These are phyloP conservation scores for Arnoldichthys spilopterus DNA, from an alignment of 2,797 vertebrate genomes.

Conservation along the genomic window DNA sequence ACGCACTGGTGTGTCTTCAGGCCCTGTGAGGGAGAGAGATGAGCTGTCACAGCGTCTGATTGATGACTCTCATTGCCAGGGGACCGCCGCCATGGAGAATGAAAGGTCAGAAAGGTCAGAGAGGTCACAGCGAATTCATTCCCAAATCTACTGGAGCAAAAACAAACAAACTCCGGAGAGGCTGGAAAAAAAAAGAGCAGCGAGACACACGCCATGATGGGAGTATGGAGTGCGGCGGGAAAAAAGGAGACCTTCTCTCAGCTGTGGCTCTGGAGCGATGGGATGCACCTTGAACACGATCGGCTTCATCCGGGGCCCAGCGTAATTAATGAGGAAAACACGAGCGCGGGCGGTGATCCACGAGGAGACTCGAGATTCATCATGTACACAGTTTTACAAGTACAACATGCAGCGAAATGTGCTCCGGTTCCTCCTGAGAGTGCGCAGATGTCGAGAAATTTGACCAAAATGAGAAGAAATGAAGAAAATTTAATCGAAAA, in stretches of 20 bases:
- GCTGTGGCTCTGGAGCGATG: background rate
- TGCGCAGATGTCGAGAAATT: no score
- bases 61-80: slow-evolving; percentile 53
- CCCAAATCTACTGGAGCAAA: slow-evolving; percentile 54
- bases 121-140: slow-evolving; percentile 57
- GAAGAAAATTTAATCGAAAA: no score
- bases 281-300: background rate
- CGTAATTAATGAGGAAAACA: background rate
- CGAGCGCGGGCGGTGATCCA: background rate
- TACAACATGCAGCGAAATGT: no score
- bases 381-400: no score
- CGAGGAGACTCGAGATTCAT: no score
- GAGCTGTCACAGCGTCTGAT: slow-evolving; percentile 53
- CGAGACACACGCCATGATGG: background rate
- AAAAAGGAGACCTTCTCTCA: background rate
- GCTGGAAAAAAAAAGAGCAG: slow-evolving; percentile 12
- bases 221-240: background rate
- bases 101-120: slow-evolving; percentile 57
- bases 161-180: slow-evolving; percentile 22
- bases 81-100: slow-evolving; percentile 52
- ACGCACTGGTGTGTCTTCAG: slow-evolving; percentile 17
- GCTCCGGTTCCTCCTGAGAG: no score
- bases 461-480: no score
- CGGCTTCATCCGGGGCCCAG: background rate
- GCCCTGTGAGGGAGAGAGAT: slow-evolving; percentile 46